Percentiles rank a stretch among this genome's conserved stretches.
Evolutionary conservation across 2,113 vertebrate species (phyloP).

Genomic region (Arvicanthis niloticus): DNA sequence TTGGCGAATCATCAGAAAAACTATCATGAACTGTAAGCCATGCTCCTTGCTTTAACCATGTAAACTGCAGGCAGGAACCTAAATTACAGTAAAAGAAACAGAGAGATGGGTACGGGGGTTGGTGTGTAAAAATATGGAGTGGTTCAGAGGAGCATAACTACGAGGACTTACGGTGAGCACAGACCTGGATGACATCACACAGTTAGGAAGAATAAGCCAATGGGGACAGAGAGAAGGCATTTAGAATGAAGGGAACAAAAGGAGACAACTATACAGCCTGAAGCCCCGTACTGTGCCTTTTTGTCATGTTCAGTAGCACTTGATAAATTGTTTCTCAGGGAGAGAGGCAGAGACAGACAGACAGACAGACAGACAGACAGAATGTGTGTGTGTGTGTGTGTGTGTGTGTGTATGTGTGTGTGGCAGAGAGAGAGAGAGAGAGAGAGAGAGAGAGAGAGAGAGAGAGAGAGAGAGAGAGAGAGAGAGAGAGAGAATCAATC

Average conservation of each 20-base stretch:
- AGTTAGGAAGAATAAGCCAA: neutral
- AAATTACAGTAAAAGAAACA: neutral
- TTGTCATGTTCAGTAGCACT: neutral
- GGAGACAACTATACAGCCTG: neutral
- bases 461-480: neutral
- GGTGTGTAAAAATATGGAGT: neutral
- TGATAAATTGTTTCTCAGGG: neutral
- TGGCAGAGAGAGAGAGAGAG: neutral
- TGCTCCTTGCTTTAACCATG: neutral
- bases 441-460: neutral
- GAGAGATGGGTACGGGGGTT: neutral
- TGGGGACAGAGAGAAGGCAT: neutral
- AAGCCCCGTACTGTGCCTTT: neutral
- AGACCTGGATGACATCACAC: neutral
- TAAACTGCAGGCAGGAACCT: neutral
- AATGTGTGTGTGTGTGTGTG: too few relatives aligned
- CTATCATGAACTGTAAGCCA: neutral
- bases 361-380: too few relatives aligned
- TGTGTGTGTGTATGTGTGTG: too few relatives aligned
- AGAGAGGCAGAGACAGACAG: neutral
- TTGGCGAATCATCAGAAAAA: constrained; percentile 31
- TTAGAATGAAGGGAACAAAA: neutral
- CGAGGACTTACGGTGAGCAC: neutral
- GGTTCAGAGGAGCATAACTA: neutral
- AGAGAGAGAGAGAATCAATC: neutral